phyloP scores from a whole-genome alignment of 2,888 invertebrate species.

The Heliconius charithonia region DNA sequence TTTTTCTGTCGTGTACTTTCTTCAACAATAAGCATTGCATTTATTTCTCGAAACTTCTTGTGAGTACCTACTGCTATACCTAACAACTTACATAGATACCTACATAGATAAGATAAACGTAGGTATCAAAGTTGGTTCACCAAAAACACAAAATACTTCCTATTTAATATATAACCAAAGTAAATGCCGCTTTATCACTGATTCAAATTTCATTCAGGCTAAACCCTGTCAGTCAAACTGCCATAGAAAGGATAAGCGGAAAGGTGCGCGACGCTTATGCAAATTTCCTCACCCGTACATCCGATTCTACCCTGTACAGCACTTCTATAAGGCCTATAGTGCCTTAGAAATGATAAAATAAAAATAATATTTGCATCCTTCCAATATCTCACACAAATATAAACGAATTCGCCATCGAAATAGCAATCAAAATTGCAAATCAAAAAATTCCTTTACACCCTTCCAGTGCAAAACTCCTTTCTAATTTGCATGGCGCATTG shows the following conservation, averaged over 20 bases:
- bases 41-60: too few relatives aligned
- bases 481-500: constrained; percentile 83
- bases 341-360: constrained; percentile 50
- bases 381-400: constrained; percentile 54
- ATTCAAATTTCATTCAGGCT: constrained; percentile 58
- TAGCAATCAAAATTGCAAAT: constrained; percentile 59
- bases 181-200: constrained; percentile 52
- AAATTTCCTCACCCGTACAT: constrained; percentile 66
- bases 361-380: constrained; percentile 62
- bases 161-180: constrained; percentile 49
- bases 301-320: constrained; percentile 52
- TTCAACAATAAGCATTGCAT: too few relatives aligned
- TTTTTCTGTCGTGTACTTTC: too few relatives aligned
- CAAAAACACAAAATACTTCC: constrained; percentile 19
- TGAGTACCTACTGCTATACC: too few relatives aligned
- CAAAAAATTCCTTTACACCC: constrained; percentile 50
- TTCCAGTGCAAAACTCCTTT: constrained; percentile 54
- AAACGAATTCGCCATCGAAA: constrained; percentile 48
- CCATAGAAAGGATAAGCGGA: constrained; percentile 76
- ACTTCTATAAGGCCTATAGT: constrained; percentile 48
- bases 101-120: too few relatives aligned
- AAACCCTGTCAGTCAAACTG: constrained; percentile 76
- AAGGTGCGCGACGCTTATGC: constrained; percentile 80
- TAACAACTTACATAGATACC: too few relatives aligned
- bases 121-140: background rate